Base-by-base conservation (phyloP, 2,113 vertebrate species). In the Mormoops blainvillei region DNA sequence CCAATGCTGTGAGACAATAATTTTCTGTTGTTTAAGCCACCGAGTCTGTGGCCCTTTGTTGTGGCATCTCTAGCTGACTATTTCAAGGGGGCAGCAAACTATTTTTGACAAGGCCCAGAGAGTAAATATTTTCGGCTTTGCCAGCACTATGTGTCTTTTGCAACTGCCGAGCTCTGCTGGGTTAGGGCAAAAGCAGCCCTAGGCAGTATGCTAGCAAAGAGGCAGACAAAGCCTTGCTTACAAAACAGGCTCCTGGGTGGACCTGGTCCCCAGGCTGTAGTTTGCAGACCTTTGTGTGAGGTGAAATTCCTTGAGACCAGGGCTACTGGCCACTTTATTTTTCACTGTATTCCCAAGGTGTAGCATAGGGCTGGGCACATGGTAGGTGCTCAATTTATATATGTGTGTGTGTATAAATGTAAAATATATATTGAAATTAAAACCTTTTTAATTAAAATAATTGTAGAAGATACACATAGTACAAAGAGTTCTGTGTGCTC, bases 161-260 rank as follows among this genome's bases (percentile, higher is more conserved):
- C 15, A 14, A 7, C 4, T 24, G 1, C 41, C 36, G 33, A 56
- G 3, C 28, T 36, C 13, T 3, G n/a, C 31, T 4, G 1, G 5
- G n/a, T 43, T 15, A 11, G 2, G 0, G 4, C 4, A 56, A 58
- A 63, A 31, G 41, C 76, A n/a, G 48, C 70, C 36, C 38, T 2
- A 4, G 41, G 41, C 1, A 16, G 24, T 3, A 24, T 7, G 22
- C 13, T 38, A 63, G 24, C 10, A 1, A 36, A 11, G 0, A 33
- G 56, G 18, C 33, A 3, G 7, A 3, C 1, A 45, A 48, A 13
- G 20, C 36, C 12, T 24, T 43, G 38, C 12, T 61, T 36, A 58
- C 24, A 16, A 38, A 50, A 19, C 10, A 56, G 28, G 73, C 71
- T 26, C 63, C 18, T 5, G 61, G 41, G 9, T 7, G 45, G 41